Conservation (phyloP, 2,113 vertebrate species). For the Peromyscus leucopus region DNA sequence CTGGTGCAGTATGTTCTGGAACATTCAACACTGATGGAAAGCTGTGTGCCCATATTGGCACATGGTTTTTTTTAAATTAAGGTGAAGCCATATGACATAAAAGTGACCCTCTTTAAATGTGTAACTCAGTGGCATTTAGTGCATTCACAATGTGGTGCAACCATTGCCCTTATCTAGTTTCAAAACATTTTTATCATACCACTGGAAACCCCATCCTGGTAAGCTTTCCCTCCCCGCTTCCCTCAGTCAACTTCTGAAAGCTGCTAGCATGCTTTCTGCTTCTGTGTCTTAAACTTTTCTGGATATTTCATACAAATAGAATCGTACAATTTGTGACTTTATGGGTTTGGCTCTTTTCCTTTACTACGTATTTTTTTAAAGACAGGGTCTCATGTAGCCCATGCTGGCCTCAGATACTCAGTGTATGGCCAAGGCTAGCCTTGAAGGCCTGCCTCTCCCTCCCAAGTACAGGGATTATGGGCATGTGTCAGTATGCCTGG, state of each 20-base stretch:
- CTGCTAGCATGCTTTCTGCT: background rate
- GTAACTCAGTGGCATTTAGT: background rate
- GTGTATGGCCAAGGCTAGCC: background rate
- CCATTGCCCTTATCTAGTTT: constrained; percentile 20
- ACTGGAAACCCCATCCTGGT: background rate
- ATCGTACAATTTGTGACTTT: background rate
- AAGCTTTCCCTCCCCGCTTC: background rate
- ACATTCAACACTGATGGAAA: constrained; percentile 13
- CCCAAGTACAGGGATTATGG: background rate
- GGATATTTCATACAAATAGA: constrained; percentile 19
- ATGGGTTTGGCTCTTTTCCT: background rate
- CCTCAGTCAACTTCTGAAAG: constrained; percentile 2
- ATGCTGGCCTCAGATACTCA: background rate
- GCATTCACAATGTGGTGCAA: background rate
- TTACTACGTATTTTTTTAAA: background rate
- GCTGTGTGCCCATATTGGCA: background rate
- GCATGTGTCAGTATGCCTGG: background rate
- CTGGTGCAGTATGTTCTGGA: constrained; percentile 32
- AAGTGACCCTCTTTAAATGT: background rate
- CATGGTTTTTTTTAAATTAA: background rate
- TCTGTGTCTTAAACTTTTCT: constrained; percentile 11
- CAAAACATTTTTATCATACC: constrained; percentile 27
- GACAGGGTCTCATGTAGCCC: background rate
- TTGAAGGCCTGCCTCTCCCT: background rate
- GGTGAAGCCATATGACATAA: background rate